These are phyloP conservation scores for Uria aalge DNA, from an alignment of 2,113 vertebrate species.

Conservation along the genomic window DNA sequence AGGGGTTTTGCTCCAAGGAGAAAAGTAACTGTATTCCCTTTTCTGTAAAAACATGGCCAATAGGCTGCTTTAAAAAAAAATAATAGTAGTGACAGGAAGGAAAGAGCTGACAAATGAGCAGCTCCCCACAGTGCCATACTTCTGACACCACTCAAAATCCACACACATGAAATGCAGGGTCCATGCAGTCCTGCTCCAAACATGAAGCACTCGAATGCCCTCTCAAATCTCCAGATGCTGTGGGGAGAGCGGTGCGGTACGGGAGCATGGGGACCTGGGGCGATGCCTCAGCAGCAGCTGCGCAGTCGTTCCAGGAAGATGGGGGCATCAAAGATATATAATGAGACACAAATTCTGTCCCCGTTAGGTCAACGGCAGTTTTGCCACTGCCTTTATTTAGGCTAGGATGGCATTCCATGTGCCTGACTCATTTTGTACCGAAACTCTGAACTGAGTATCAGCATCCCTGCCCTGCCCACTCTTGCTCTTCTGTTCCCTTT, in stretches of 20 bases:
- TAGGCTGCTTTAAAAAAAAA: neutral
- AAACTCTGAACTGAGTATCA: neutral
- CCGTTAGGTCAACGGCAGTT: neutral
- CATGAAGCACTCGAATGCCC: neutral
- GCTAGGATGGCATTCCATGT: neutral
- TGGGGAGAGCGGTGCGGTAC: neutral
- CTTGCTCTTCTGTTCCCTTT: neutral
- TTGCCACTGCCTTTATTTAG: neutral
- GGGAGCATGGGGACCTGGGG: fast-evolving
- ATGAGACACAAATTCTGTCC: neutral
- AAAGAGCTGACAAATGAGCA: neutral
- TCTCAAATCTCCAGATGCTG: neutral
- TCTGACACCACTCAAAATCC: neutral
- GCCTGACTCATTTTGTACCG: neutral
- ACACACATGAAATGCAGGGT: neutral
- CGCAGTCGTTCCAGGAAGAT: neutral
- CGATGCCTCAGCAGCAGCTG: neutral
- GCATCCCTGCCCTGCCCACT: neutral
- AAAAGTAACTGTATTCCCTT: neutral
- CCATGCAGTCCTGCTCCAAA: fast-evolving
- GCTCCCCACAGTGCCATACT: neutral
- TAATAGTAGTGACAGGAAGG: neutral
- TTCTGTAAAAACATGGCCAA: neutral
- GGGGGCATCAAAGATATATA: neutral
- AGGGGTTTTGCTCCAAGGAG: neutral